Conservation (phyloP, 2,797 vertebrate genomes). For the Anguilla anguilla region DNA sequence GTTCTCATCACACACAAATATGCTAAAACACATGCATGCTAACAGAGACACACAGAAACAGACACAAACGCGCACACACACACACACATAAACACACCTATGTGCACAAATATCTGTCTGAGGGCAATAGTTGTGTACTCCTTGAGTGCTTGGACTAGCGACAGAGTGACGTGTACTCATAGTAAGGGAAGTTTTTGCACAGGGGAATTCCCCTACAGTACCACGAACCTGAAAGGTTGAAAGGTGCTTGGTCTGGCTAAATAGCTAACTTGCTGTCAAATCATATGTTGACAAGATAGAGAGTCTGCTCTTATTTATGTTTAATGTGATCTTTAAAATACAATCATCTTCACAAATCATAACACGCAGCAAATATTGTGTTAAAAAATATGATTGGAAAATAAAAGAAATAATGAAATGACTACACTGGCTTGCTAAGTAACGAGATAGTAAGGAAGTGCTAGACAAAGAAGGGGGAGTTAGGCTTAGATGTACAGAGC, state of each 20-base stretch:
- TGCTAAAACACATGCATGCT: not conserved
- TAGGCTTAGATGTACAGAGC: too few relatives aligned
- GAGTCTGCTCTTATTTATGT: too few relatives aligned
- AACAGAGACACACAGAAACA: not conserved
- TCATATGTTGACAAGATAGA: too few relatives aligned
- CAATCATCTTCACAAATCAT: too few relatives aligned
- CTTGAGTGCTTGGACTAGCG: not conserved
- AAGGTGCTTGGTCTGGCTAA: not conserved
- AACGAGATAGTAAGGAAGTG: too few relatives aligned
- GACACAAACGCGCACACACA: not conserved
- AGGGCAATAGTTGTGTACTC: not conserved
- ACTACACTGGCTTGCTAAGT: too few relatives aligned
- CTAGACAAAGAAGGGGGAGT: too few relatives aligned
- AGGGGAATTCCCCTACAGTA: not conserved
- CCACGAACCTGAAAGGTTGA: not conserved
- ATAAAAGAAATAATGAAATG: too few relatives aligned
- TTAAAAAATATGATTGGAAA: too few relatives aligned
- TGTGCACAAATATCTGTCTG: not conserved
- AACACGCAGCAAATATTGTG: too few relatives aligned
- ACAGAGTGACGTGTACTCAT: not conserved
- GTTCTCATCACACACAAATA: not conserved
- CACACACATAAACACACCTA: constrained; percentile 12
- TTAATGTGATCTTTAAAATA: too few relatives aligned
- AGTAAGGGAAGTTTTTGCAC: not conserved
- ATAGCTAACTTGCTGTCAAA: too few relatives aligned